These are phyloP conservation scores for Thaumetopoea pityocampa DNA, from an alignment of 1,140 invertebrate genomes.

Conservation along the genomic window DNA sequence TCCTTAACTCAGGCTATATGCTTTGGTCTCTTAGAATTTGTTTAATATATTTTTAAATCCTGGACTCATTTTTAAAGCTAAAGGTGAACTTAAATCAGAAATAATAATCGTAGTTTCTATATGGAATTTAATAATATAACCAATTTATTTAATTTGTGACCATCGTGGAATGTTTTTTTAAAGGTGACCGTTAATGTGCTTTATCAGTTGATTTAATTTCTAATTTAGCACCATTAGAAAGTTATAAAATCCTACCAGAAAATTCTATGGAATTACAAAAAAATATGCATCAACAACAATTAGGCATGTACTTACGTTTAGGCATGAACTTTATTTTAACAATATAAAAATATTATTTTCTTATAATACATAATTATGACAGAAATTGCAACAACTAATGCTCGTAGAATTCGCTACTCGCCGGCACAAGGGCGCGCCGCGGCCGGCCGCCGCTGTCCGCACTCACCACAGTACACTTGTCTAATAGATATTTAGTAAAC, in stretches of 20 bases:
- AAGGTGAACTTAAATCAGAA: too few relatives aligned
- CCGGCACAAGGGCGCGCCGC: neutral
- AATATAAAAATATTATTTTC: constrained; percentile 74
- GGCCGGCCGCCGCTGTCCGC: constrained; percentile 18
- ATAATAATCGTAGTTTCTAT: too few relatives aligned
- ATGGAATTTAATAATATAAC: too few relatives aligned
- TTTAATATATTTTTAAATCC: too few relatives aligned
- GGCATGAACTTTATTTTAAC: constrained; percentile 67
- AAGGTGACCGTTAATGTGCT: too few relatives aligned
- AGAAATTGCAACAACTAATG: constrained; percentile 15
- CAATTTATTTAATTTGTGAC: too few relatives aligned
- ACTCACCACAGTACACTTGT: constrained; percentile 63
- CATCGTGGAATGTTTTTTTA: too few relatives aligned
- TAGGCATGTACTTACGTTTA: constrained; percentile 62
- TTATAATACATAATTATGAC: constrained; percentile 52
- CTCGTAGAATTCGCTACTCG: neutral
- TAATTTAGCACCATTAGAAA: constrained; percentile 62
- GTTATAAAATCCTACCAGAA: constrained; percentile 42
- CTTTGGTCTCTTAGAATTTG: neutral
- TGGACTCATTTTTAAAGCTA: too few relatives aligned
- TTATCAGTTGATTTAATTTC: constrained; percentile 20
- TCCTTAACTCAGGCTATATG: neutral
- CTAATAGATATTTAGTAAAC: constrained; percentile 56
- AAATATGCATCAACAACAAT: constrained; percentile 59
- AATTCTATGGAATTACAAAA: constrained; percentile 57